Base-by-base conservation (phyloP, 1,140 invertebrate genomes). In the Augochlora pura region DNA sequence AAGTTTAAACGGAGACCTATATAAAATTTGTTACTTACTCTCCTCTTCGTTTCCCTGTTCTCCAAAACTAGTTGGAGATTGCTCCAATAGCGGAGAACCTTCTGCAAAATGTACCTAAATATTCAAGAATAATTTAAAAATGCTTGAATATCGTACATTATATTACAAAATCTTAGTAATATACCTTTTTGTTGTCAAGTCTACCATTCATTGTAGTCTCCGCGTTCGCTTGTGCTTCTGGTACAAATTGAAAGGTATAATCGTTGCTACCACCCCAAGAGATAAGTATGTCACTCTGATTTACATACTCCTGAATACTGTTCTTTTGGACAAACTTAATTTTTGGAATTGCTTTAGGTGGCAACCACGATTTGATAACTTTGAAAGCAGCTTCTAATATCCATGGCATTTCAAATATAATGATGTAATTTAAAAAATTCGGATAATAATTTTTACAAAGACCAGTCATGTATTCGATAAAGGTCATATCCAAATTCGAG, bases 351-450 rank as follows among this genome's bases (percentile, higher is more conserved):
- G 97, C 97, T 91, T 98, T 97, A 8, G 97, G 95, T 54, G 97
- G 98, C 69, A 99, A 91, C 94, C 97, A 96, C 0, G 95, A 94
- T 93, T 98, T 99, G 59, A 99, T 97, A 63, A 99, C 94, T 93
- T 97, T 98, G 93, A 99, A 99, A 2, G 97, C 97, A 85, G 98
- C 96, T 91, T 96, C 98, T 72, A 99, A 93, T 12, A 99, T 95
- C 98, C 98, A 99, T 7, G 98, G 97, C 96, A 99, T 97, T 91
- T 99, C 97, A 93, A 95, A 98, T 70, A 99, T 96, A 59, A 99
- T 93, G 79, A 99, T 97, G 88, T 98, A 98, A 90, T 98, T 99
- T 77, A 98, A 91, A 90, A 97, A 96, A 93, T 95, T 96, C 14
- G 98, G 98, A 93, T 99, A 99, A 90, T 99, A 98, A 49, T 94